phyloP scores from a whole-genome alignment of 2,888 invertebrate species.

The Cryptocheilus praepositus region DNA sequence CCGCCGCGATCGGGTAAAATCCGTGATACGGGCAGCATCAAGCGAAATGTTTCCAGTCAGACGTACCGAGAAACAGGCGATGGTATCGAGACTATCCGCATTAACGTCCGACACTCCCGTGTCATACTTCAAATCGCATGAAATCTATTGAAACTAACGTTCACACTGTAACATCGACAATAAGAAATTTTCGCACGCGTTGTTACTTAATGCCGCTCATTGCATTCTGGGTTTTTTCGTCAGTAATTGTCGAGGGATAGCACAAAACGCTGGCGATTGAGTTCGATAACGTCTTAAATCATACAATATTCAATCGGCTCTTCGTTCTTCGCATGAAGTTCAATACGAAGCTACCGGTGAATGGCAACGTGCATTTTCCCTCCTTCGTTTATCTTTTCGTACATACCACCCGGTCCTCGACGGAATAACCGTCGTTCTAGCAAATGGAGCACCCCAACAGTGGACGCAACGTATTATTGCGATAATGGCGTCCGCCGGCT shows the following conservation, averaged over 20 bases:
- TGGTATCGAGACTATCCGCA: neutral
- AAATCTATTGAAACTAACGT: too few relatives aligned
- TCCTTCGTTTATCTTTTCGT: slow-evolving; percentile 8
- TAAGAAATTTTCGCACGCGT: neutral
- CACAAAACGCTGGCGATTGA: neutral
- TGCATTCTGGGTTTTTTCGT: too few relatives aligned
- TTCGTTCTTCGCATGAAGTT: neutral
- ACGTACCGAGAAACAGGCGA: neutral
- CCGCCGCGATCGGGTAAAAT: too few relatives aligned
- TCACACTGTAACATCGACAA: too few relatives aligned
- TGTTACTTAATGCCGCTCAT: slow-evolving; percentile 15
- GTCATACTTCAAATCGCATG: neutral
- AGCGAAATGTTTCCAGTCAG: neutral
- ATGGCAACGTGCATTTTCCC: neutral
- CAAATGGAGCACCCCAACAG: slow-evolving; percentile 14
- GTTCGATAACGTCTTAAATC: neutral
- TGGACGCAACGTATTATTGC: slow-evolving; percentile 45
- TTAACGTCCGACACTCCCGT: neutral
- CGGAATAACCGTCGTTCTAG: slow-evolving; percentile 5
- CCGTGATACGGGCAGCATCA: neutral
- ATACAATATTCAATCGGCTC: slow-evolving; percentile 6
- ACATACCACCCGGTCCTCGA: neutral
- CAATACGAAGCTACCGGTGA: neutral
- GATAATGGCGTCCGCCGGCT: slow-evolving; percentile 44
- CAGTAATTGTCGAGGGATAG: slow-evolving; percentile 21